A percentile compares a stretch with the other conserved stretches of the same genome.
phyloP scores from a whole-genome alignment of 2,888 invertebrate genomes.

The Odontomyia ornata region DNA sequence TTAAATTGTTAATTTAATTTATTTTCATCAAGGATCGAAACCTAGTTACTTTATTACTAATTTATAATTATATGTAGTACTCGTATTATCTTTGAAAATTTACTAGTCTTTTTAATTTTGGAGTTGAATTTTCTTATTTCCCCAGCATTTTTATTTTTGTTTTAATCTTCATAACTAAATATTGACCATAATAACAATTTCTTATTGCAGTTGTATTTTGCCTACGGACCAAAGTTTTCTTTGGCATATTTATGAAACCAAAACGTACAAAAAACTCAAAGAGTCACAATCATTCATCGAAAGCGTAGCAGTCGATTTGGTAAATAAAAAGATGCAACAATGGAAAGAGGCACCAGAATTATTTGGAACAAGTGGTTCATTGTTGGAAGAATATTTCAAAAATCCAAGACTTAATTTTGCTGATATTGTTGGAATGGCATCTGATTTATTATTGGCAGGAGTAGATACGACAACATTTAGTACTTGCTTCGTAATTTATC shows the following conservation, averaged over 20 bases:
- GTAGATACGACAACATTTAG: constrained; percentile 87
- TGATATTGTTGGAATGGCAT: constrained; percentile 84
- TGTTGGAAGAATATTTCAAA: constrained; percentile 75
- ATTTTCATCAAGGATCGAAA: too few species aligned
- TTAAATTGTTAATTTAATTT: too few species aligned
- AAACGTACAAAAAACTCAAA: constrained; percentile 74
- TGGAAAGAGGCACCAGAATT: constrained; percentile 15
- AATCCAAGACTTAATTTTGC: constrained; percentile 76
- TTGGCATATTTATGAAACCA: constrained; percentile 79
- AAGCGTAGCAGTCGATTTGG: constrained; percentile 73
- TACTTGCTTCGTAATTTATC: constrained; percentile 80
- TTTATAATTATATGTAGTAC: too few species aligned
- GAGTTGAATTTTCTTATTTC: too few species aligned
- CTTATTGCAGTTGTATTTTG: constrained; percentile 54
- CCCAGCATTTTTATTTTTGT: too few species aligned
- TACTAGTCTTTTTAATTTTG: too few species aligned
- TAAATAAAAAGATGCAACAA: constrained; percentile 68
- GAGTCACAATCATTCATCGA: constrained; percentile 79
- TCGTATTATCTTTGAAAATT: too few species aligned
- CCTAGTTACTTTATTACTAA: too few species aligned
- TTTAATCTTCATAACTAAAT: too few species aligned
- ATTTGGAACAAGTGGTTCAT: constrained; percentile 60
- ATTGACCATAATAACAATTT: too few species aligned
- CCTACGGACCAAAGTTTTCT: constrained; percentile 63
- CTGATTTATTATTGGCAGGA: constrained; percentile 85